Percentiles rank a stretch among this genome's conserved stretches.
Evolutionary conservation across 2,888 invertebrate genomes (phyloP).

Genomic region (Colostygia pectinataria): DNA sequence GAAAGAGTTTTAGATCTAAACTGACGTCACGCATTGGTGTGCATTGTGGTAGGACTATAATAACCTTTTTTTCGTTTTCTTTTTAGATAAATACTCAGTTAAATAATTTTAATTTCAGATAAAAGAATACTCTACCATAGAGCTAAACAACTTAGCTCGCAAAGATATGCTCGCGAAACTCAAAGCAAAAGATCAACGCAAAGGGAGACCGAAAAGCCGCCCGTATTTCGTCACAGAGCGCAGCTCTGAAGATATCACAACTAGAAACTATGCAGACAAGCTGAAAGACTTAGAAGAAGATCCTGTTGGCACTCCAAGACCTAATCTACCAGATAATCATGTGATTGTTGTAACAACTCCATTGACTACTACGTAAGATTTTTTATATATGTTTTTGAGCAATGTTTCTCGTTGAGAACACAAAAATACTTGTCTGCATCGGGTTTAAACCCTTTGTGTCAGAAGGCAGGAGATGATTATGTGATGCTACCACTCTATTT

Average conservation of each 20-base stretch:
- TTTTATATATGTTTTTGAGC: not conserved
- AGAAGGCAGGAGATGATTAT: too few relatives aligned
- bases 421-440: too few relatives aligned
- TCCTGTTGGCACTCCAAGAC: conserved; percentile 62
- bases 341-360: conserved; percentile 62
- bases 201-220: conserved; percentile 46
- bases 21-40: too few relatives aligned
- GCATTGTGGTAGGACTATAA: too few relatives aligned
- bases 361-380: conserved; percentile 37
- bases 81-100: not conserved
- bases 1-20: too few relatives aligned
- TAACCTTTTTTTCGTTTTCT: too few relatives aligned
- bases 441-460: too few relatives aligned
- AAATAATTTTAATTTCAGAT: conserved; percentile 46
- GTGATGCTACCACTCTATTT: too few relatives aligned
- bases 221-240: conserved; percentile 26
- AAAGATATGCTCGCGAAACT: conserved; percentile 56
- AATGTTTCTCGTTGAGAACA: too few relatives aligned
- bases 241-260: conserved; percentile 37
- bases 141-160: conserved; percentile 66
- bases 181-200: conserved; percentile 51
- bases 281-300: conserved; percentile 71
- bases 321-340: conserved; percentile 59
- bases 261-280: conserved; percentile 52
- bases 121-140: conserved; percentile 70